Conservation (phyloP, 2,797 vertebrate genomes). For the Carduelis carduelis region DNA sequence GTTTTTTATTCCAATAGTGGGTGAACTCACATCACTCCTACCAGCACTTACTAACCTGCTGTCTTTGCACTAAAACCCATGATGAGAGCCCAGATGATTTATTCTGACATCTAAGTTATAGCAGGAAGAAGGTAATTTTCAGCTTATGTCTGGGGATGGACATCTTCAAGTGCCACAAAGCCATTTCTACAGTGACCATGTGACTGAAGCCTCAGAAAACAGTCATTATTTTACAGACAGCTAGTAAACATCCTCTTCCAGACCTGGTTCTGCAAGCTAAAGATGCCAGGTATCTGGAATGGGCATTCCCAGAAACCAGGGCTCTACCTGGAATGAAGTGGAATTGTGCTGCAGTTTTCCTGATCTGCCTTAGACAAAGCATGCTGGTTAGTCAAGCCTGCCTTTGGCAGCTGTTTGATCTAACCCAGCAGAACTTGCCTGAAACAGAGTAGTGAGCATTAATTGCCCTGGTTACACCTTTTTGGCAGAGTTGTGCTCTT, state of each 20-base stretch:
- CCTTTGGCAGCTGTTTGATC: neutral
- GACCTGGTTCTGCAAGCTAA: neutral
- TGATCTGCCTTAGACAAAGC: neutral
- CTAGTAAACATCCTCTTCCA: slow-evolving; percentile 22
- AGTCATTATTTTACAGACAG: slow-evolving; percentile 2
- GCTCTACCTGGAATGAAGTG: neutral
- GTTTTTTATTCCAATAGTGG: neutral
- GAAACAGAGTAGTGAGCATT: neutral
- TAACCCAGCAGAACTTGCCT: neutral
- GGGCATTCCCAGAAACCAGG: neutral
- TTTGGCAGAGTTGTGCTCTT: neutral
- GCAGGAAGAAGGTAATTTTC: slow-evolving; percentile 42
- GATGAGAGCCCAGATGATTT: neutral
- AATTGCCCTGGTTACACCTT: neutral
- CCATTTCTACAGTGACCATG: neutral
- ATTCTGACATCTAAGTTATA: neutral
- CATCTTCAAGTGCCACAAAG: neutral
- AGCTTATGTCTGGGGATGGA: neutral
- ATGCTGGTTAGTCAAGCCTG: neutral
- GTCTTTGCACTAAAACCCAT: neutral
- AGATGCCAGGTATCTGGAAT: neutral
- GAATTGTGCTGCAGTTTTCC: neutral
- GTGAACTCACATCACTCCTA: neutral
- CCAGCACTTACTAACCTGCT: neutral
- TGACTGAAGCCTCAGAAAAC: slow-evolving; percentile 2